Conservation (phyloP, 2,797 vertebrate genomes). For the Apogon talboti region DNA sequence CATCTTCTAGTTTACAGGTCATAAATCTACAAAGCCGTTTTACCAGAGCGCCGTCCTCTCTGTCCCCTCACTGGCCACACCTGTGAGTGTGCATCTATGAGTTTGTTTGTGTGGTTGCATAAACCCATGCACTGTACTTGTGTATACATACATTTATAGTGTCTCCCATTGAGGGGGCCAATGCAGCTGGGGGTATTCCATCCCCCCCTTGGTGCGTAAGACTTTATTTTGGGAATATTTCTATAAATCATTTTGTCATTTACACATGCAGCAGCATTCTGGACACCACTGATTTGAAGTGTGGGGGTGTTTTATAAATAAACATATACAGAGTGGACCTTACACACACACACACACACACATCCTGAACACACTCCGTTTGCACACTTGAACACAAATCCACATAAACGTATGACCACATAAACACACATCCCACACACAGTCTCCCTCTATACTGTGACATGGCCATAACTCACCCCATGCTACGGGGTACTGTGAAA, state of each 20-base stretch:
- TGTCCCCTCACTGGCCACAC: constrained; percentile 44
- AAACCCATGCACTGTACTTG: constrained; percentile 30
- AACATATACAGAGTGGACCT: constrained; percentile 70
- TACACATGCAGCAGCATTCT: constrained; percentile 79
- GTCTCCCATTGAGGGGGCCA: constrained; percentile 27
- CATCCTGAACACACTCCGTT: constrained; percentile 11
- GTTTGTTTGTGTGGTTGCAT: constrained; percentile 38
- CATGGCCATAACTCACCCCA: constrained; percentile 84
- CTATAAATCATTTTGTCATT: constrained; percentile 88
- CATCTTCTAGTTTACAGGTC: constrained; percentile 73
- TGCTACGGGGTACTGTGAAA: constrained; percentile 82
- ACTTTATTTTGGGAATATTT: constrained; percentile 82
- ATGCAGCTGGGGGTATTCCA: constrained; percentile 57
- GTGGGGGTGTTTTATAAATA: constrained; percentile 81
- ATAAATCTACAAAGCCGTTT: constrained; percentile 76
- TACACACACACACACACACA: constrained; percentile 41
- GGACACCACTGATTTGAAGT: constrained; percentile 82
- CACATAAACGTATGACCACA: constrained; percentile 52
- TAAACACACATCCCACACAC: constrained; percentile 67
- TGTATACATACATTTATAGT: constrained; percentile 52
- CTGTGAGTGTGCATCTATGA: constrained; percentile 40
- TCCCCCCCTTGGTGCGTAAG: constrained; percentile 19
- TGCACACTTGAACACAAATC: constrained; percentile 50
- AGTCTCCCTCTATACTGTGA: constrained; percentile 73
- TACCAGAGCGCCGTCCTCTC: constrained; percentile 60